Conservation (phyloP, 2,888 invertebrate species). For the Drosophila mimetica region DNA sequence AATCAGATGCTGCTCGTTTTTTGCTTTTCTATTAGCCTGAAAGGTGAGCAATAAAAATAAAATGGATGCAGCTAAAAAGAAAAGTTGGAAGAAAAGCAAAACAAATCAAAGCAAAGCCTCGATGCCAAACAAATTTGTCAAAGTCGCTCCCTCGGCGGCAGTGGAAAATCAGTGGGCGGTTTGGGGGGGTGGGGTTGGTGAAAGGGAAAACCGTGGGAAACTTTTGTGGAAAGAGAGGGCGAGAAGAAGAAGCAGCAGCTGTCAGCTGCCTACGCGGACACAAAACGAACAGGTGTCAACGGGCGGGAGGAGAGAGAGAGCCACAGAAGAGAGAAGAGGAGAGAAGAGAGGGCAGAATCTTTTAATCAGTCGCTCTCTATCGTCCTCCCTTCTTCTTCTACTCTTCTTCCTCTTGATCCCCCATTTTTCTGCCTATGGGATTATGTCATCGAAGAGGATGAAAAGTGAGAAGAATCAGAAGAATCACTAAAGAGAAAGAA, state of each 20-base stretch:
- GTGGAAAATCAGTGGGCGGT: background rate
- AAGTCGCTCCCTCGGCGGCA: conserved; percentile 37
- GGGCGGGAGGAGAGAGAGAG: conserved; percentile 5
- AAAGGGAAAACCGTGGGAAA: conserved; percentile 12
- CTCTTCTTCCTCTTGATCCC: background rate
- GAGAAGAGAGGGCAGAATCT: background rate
- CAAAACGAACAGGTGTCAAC: conserved; percentile 67
- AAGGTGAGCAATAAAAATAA: conserved; percentile 15
- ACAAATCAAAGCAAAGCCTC: conserved; percentile 36
- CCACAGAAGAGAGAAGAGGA: background rate
- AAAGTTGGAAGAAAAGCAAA: conserved; percentile 9
- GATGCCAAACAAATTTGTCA: conserved; percentile 45
- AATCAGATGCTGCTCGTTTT: conserved; percentile 26
- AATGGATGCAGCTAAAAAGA: conserved; percentile 2
- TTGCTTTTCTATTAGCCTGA: background rate
- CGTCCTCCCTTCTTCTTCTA: background rate
- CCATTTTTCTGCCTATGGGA: conserved; percentile 29
- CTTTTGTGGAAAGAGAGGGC: background rate
- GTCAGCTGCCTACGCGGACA: conserved; percentile 51
- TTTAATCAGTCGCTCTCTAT: conserved; percentile 11
- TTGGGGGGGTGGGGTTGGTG: background rate
- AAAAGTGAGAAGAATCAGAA: conserved; percentile 19
- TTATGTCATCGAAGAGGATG: conserved; percentile 58
- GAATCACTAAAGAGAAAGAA: background rate
- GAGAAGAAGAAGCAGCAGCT: conserved; percentile 19